Evolutionary conservation across 2,888 invertebrate species (phyloP).

Genomic region (Tetranychus piercei): DNA sequence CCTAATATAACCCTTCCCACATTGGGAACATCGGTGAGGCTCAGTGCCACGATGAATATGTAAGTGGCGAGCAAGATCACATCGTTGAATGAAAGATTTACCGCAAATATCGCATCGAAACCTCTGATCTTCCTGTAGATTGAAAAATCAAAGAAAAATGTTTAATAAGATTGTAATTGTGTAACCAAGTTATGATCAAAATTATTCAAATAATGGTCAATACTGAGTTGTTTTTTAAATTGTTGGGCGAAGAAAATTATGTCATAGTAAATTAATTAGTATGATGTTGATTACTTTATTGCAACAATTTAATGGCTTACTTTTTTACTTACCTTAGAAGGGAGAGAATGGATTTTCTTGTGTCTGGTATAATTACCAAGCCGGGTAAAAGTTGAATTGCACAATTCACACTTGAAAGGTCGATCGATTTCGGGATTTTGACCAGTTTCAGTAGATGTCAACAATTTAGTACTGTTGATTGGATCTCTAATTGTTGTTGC

Average conservation of each 20-base stretch:
- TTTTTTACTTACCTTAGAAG: conserved; percentile 22
- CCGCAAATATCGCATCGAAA: conserved; percentile 30
- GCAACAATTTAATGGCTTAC: neutral
- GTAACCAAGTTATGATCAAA: conserved; percentile 7
- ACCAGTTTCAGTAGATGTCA: neutral
- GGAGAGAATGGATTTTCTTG: conserved; percentile 30
- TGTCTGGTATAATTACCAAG: conserved; percentile 30
- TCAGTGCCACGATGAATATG: conserved; percentile 29
- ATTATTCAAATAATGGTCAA: neutral
- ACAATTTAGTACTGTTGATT: neutral
- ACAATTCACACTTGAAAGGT: conserved; percentile 30
- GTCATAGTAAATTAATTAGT: neutral
- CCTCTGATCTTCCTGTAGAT: conserved; percentile 27
- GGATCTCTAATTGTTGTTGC: conserved; percentile 5
- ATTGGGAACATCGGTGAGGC: conserved; percentile 23
- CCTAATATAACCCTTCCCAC: conserved; percentile 29
- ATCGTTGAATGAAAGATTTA: conserved; percentile 30
- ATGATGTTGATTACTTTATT: neutral
- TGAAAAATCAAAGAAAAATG: neutral
- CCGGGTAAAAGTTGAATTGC: conserved; percentile 29
- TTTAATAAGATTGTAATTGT: neutral
- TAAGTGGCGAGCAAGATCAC: conserved; percentile 30
- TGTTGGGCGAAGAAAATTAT: neutral
- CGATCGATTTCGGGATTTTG: conserved; percentile 9
- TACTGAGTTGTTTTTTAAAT: neutral